Evolutionary conservation across 2,888 invertebrate species (phyloP).

Genomic region (Mythimna vitellina): DNA sequence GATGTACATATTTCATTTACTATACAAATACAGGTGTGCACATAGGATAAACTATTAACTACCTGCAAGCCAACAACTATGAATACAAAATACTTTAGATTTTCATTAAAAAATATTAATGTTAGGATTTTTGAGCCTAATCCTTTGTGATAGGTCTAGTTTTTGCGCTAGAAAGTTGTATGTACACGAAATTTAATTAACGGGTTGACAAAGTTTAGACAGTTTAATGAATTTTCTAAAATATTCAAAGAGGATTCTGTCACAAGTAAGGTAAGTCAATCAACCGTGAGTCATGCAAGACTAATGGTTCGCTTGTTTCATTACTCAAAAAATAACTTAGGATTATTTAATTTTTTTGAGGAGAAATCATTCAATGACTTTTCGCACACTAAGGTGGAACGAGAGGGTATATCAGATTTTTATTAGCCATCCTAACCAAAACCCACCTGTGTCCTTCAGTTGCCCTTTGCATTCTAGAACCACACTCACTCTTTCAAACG

Average conservation of each 20-base stretch:
- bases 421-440: too few relatives aligned
- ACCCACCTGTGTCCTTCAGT: too few relatives aligned
- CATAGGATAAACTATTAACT: background rate
- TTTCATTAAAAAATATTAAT: too few relatives aligned
- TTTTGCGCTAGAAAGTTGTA: background rate
- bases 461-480: too few relatives aligned
- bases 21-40: constrained; percentile 9
- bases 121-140: background rate
- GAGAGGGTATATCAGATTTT: too few relatives aligned
- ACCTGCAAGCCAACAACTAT: background rate
- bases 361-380: too few relatives aligned
- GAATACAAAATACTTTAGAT: too few relatives aligned
- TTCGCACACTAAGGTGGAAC: too few relatives aligned
- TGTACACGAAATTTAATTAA: background rate
- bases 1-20: background rate
- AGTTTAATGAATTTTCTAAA: constrained; percentile 20
- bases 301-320: background rate
- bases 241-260: constrained; percentile 15
- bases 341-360: too few relatives aligned
- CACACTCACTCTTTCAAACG: too few relatives aligned
- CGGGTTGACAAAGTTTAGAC: background rate
- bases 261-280: constrained; percentile 22
- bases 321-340: constrained; percentile 12
- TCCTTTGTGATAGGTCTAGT: background rate
- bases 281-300: constrained; percentile 12